Evolutionary conservation across 2,113 vertebrate species (phyloP).

Genomic region (Tetrax tetrax): DNA sequence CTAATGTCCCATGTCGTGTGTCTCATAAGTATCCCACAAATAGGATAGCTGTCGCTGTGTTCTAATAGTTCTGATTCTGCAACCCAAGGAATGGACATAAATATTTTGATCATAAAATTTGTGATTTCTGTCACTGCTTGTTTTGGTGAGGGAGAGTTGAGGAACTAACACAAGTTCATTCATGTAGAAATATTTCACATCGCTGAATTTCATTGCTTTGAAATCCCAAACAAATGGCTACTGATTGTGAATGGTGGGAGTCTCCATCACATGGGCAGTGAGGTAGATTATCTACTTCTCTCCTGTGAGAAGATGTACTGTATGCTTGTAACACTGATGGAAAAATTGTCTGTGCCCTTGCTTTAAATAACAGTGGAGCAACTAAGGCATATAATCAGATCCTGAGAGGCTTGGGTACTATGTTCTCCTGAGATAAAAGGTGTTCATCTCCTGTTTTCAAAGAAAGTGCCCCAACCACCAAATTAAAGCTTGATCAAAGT

Average conservation of each 20-base stretch:
- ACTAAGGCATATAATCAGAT: neutral
- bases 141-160: neutral
- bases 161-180: neutral
- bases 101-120: neutral
- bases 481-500: neutral
- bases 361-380: neutral
- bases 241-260: neutral
- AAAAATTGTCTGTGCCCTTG: neutral
- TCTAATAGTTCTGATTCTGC: neutral
- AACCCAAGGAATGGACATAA: neutral
- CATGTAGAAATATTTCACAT: neutral
- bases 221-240: neutral
- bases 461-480: neutral
- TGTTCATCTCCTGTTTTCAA: neutral
- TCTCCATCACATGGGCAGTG: neutral
- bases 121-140: neutral
- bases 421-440: neutral
- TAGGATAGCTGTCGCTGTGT: neutral
- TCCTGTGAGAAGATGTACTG: neutral
- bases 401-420: neutral
- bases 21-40: neutral
- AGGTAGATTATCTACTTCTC: neutral
- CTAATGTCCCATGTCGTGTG: accelerated
- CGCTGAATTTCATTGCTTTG: neutral
- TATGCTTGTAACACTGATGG: neutral